Conservation (phyloP, 2,797 vertebrate species). For the Darevskia mixta region DNA sequence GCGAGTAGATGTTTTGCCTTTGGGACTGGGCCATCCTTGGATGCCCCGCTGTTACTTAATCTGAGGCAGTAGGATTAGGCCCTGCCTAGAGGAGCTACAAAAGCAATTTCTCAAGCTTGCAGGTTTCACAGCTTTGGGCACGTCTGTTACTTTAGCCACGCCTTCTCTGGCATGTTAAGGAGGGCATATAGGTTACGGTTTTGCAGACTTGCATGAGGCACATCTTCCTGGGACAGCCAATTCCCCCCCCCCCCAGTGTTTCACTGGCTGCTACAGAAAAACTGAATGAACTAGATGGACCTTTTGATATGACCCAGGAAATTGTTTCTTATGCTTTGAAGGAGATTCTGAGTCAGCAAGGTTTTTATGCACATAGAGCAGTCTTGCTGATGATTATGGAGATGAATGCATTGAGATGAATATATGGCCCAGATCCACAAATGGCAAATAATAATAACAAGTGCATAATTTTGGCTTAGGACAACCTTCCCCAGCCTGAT, state of each 20-base stretch:
- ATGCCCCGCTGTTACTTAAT: not conserved
- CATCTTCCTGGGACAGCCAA: not conserved
- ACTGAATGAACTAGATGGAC: not conserved
- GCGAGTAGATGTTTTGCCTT: not conserved
- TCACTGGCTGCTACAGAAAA: not conserved
- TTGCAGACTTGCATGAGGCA: not conserved
- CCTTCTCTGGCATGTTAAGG: constrained; percentile 21
- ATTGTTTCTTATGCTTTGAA: not conserved
- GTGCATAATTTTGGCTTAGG: not conserved
- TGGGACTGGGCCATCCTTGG: not conserved
- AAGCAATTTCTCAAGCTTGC: constrained; percentile 8
- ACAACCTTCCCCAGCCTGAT: not conserved
- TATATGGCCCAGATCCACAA: not conserved
- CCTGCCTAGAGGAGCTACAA: constrained; percentile 12
- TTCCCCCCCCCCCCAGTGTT: too few species aligned
- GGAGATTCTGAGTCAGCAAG: not conserved
- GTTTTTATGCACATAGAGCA: not conserved
- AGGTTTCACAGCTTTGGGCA: constrained; percentile 20
- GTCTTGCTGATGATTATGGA: not conserved
- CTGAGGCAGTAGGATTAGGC: not conserved
- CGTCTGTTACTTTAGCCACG: constrained; percentile 12
- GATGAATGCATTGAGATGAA: not conserved
- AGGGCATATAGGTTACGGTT: not conserved
- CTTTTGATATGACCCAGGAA: not conserved
- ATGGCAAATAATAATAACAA: not conserved